A percentile compares a stretch with the other conserved stretches of the same genome.
Evolutionary conservation across 2,113 vertebrate genomes (phyloP).

Genomic region (Tachuris rubrigastra): DNA sequence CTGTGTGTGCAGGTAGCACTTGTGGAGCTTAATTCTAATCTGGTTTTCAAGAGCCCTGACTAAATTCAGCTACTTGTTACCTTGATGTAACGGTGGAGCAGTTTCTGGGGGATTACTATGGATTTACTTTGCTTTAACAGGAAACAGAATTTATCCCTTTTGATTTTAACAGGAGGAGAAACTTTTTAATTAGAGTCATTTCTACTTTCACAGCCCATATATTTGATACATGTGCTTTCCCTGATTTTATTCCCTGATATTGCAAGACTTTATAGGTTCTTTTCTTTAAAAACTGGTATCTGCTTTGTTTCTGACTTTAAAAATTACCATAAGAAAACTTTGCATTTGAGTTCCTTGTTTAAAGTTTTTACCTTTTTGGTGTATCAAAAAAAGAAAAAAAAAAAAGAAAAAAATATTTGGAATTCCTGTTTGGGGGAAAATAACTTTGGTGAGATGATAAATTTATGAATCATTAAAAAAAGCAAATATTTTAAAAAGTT

Average conservation of each 20-base stretch:
- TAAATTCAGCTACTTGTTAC: not conserved
- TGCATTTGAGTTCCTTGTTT: not conserved
- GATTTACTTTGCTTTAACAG: slow-evolving; percentile 7
- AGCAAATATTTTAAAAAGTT: not conserved
- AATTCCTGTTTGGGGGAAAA: not conserved
- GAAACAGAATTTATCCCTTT: not conserved
- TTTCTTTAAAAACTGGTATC: not conserved
- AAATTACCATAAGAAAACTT: not conserved
- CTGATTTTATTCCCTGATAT: not conserved
- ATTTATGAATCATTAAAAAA: not conserved
- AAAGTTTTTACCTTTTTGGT: not conserved
- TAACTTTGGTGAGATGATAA: not conserved
- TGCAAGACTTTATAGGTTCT: not conserved
- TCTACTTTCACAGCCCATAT: not conserved
- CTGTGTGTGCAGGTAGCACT: not conserved
- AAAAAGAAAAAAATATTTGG: not conserved
- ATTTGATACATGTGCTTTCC: not conserved
- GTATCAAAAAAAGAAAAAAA: not conserved
- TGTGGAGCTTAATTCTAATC: not conserved
- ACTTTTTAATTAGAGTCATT: not conserved
- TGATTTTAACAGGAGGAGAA: not conserved
- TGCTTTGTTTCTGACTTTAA: not conserved
- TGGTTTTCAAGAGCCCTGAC: not conserved
- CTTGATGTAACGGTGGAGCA: not conserved
- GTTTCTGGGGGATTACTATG: not conserved